Evolutionary conservation across 1,140 invertebrate species (phyloP).

Genomic region (Pseudomyrmex cubaensis): DNA sequence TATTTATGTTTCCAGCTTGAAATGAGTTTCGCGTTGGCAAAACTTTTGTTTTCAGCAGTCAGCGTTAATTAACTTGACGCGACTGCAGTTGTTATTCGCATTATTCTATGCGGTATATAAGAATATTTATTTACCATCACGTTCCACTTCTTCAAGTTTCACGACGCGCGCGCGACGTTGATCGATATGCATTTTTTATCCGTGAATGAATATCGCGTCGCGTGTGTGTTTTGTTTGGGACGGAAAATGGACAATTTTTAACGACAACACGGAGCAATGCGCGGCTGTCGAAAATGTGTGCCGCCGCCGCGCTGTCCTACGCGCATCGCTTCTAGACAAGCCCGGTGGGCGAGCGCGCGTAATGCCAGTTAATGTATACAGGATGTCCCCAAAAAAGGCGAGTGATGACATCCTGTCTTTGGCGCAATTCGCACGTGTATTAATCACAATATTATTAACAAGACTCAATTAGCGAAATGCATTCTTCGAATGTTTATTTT

Average conservation of each 20-base stretch:
- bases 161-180: not conserved
- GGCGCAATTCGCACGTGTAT: not conserved
- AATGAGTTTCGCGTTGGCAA: not conserved
- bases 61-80: not conserved
- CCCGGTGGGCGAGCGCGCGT: slow-evolving; percentile 44
- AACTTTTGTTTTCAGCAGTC: not conserved
- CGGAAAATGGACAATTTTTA: not conserved
- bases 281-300: slow-evolving; percentile 47
- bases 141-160: not conserved
- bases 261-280: not conserved
- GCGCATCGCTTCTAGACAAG: slow-evolving; percentile 9
- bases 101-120: not conserved
- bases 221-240: not conserved
- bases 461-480: not conserved
- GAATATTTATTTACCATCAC: not conserved
- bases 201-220: slow-evolving; percentile 4
- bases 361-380: slow-evolving; percentile 51
- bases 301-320: slow-evolving; percentile 31
- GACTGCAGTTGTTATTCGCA: not conserved
- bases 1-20: not conserved
- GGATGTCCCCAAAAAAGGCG: slow-evolving; percentile 39
- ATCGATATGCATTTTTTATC: slow-evolving; percentile 6
- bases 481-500: not conserved
- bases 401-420: slow-evolving; percentile 28
- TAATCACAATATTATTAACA: not conserved